Base-by-base conservation (phyloP, 2,888 invertebrate species). In the Macropis europaea region DNA sequence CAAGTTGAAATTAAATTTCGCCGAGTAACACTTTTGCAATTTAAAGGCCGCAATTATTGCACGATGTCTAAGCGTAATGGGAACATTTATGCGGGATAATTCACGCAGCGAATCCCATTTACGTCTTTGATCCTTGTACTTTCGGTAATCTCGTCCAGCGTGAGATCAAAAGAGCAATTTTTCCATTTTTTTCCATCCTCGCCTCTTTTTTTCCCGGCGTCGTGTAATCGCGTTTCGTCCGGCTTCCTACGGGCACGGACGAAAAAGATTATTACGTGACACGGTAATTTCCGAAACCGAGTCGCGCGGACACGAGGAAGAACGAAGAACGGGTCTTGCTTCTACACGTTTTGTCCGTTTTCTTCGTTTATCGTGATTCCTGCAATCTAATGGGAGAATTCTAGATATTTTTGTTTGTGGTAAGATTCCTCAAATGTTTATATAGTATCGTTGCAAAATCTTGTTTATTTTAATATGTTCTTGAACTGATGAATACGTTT, bases 1-100 rank as follows among this genome's bases (percentile, higher is more conserved):
- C 28, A 59, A 67, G 26, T 67, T 28, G 24, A 66, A 69, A 69
- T 67, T 66, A 32, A 69, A 62, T 62, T 69, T 45, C 50, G 15
- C n/a, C n/a, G 36, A 45, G 24, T 45, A 38, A 52, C 69, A 24
- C 43, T 19, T 52, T 30, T 56, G 43, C 40, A 56, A 56, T 69
- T 71, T 26, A 71, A 47, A 56, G 15, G 11, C 15, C 34, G 45
- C 38, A 36, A 71, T 71, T 69, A 61, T 71, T 60, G 40, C 45
- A 26, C 57, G 30, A 28, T 24, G 32, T 47, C 26, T 38, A 22
- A 59, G 40, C 40, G 28, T 70, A 59, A 59, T 48, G 34, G 53
- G 50, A 45, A 30, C 40, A 59, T 43, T 52, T 50, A 62, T 22
- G 47, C 43, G 22, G 45, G 11, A 38, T 56, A 42, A 43, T 59